Evolutionary conservation across 2,797 vertebrate species (phyloP).

Genomic region (Threskiornis aethiopicus): DNA sequence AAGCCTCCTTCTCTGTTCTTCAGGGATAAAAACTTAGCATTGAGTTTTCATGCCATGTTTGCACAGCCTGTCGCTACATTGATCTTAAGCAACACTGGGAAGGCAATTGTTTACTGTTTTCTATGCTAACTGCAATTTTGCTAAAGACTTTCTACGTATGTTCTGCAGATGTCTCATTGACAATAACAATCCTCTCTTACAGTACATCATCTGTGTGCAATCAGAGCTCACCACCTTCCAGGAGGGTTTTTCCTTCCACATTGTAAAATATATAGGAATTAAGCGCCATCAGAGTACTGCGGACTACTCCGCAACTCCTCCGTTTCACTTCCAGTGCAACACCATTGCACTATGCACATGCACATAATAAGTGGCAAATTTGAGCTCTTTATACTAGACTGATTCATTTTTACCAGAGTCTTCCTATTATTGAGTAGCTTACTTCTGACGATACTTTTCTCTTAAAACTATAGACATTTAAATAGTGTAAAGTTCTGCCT

Average conservation of each 20-base stretch:
- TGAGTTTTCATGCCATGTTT: background rate
- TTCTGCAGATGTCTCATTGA: background rate
- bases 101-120: background rate
- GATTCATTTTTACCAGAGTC: background rate
- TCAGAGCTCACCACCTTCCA: background rate
- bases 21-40: background rate
- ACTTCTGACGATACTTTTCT: background rate
- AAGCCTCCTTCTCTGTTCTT: background rate
- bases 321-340: background rate
- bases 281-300: background rate
- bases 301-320: background rate
- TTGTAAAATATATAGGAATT: background rate
- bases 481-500: background rate
- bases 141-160: background rate
- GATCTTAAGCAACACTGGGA: fast-evolving
- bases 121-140: background rate
- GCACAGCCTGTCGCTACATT: fast-evolving
- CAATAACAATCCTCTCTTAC: background rate
- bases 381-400: background rate
- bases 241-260: background rate
- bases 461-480: background rate
- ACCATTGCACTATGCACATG: background rate
- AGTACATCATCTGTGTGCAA: background rate
- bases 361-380: background rate
- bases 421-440: background rate